Evolutionary conservation across 2,888 invertebrate genomes (phyloP), one percentile per base, ranked within the genome.

Genomic region (Gryllus longicercus): DNA sequence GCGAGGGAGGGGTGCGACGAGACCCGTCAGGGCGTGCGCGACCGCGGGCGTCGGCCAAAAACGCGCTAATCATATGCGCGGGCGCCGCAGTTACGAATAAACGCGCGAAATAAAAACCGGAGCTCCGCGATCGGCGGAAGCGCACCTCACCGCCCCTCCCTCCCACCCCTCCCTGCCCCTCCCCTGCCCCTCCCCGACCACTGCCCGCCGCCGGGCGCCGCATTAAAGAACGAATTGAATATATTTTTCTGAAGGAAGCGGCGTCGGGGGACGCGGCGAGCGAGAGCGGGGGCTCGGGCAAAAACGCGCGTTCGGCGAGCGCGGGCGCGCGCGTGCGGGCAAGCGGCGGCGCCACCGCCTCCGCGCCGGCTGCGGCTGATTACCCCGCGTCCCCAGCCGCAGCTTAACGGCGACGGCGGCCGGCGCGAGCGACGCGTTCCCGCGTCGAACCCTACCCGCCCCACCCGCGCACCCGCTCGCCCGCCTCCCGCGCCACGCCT

Each of bases 1-100:
- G 38, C 38, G 38, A 38, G 38, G 38, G 38, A 38, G 38, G 8
- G 38, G 38, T 38, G 38, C 38, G 38, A 38, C 38, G 38, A 38
- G 8, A 38, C 38, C 38, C 38, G 38, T 38, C 38, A n/a, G 38
- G 63, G 63, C 63, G n/a, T n/a, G 63, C 1, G 63, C 16, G 63
- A 18, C 63, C 63, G 63, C n/a, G 63, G 38, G 38, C 8, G 38
- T 4, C 38, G 38, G 38, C 38, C 63, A n/a, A 63, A 63, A 63
- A 63, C 63, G 63, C 63, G 63, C 63, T 63, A 63, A 63, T 63
- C 63, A 63, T 63, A 63, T 63, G 63, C 63, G n/a, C 63, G 63
- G n/a, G 16, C 63, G 63, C 63, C 38, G 38, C 38, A 38, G 38
- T 38, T 38, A 38, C 8, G 38, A 38, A 38, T 38, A 38, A 38